Base-by-base conservation (phyloP, 1,140 invertebrate species). In the Drosophila malerkotliana region DNA sequence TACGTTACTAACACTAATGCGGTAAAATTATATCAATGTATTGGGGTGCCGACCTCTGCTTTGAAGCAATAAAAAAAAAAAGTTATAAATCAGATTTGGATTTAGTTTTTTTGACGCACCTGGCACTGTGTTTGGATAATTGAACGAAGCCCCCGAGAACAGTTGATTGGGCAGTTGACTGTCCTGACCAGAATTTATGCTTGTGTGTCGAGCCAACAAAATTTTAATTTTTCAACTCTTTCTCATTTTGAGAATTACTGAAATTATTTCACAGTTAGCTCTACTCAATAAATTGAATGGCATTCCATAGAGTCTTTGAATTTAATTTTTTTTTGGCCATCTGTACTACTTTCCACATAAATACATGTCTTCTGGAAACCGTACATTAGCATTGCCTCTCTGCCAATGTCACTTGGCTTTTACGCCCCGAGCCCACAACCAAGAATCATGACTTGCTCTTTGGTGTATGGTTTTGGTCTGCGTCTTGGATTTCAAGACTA, bases 81-180 rank as follows among this genome's bases (percentile, higher is more conserved):
- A 54, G 52, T 51, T 62, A 84, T 84, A 84, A 84, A 77, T 84
- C 80, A 79, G 76, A 72, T 72, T 84, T 77, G 66, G 82, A 41
- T 57, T 61, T 37, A 15, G 12, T 21, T 1, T 18, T 18, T 18
- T 18, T 18, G 18, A 1, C 18, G 18, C 18, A 18, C 18, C 18
- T 18, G 18, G 18, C 18, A 18, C 18, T 18, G 18, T 18, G 18
- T 18, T 18, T 18, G 18, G 18, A 18, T 18, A 18, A 18, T 18
- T 18, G 1, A 18, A 18, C 18, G 18, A 18, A 18, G 18, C 18
- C 18, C 18, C 18, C 18, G 18, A 18, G 18, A 18, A 18, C 18
- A 18, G 18, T 18, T 18, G 18, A 18, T 18, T 18, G 18, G 18
- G 1, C 18, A 18, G 18, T 18, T 18, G 18, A 18, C 18, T 18